Base-by-base conservation (phyloP, 2,113 vertebrate genomes). In the Channa argus region DNA sequence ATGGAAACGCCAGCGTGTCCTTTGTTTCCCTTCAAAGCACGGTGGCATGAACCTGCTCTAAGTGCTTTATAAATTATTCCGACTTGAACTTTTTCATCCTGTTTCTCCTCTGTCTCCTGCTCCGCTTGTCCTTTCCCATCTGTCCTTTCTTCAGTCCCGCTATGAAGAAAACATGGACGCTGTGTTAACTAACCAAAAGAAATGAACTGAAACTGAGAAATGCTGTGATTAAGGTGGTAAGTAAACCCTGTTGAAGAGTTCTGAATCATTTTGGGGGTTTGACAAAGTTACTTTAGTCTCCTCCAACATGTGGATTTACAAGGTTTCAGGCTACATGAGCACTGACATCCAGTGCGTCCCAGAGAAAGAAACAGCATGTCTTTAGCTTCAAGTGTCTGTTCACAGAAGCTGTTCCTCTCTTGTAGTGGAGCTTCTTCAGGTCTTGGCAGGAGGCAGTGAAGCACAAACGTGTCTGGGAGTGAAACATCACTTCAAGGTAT, bases 11-110 rank as follows among this genome's bases (percentile, higher is more conserved):
- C 73, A 14, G 11, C 0, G 13, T 45, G 9, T 62, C 69, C 49
- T 88, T 50, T 63, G 54, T 15, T 39, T 76, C 37, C 37, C 58
- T 58, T 45, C 51, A 14, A 64, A 60, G 52, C 43, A 12, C 60
- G 55, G 6, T 44, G 15, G 43, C 33, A 64, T n/a, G 1, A 71
- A 75, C 47, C 70, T 62, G 33, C 58, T 36, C n/a, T 60, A 45
- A 78, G 52, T 54, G 74, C 65, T 75, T 47, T 39, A 45, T 74
- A 65, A 82, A 85, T 79, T 49, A 75, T 66, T 69, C 62, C 59
- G 37, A 51, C 51, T 61, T 24, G 4, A 71, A 43, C 10, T 13
- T 49, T 54, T 74, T 45, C 37, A 14, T 73, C 50, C n/a, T 39
- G 34, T 51, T 51, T 64, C 44, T 13, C 13, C 34, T 70, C 51